A percentile compares a stretch with the other conserved stretches of the same genome.
phyloP scores from a whole-genome alignment of 1,140 invertebrate species.

The Plutomurus gul region DNA sequence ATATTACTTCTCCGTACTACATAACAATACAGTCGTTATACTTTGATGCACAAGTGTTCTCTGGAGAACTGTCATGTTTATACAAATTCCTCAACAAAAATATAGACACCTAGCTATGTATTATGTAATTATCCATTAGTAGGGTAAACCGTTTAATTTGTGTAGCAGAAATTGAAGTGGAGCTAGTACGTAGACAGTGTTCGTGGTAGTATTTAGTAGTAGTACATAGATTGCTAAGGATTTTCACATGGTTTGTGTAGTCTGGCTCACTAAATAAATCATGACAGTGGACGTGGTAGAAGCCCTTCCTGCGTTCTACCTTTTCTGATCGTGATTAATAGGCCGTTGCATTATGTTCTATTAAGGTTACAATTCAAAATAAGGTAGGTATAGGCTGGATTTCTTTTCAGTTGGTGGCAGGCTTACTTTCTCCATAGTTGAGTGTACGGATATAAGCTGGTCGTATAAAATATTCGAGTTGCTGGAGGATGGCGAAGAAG shows the following conservation, averaged over 20 bases:
- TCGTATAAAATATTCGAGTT: too few species aligned
- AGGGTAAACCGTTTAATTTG: neutral
- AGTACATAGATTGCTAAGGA: neutral
- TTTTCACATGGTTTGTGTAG: neutral
- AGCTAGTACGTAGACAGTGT: neutral
- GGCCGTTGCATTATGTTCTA: neutral
- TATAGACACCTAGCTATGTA: neutral
- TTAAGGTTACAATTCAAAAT: too few species aligned
- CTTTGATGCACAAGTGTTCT: too few species aligned
- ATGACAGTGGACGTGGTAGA: neutral
- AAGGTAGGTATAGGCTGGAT: neutral
- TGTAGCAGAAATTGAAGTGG: neutral
- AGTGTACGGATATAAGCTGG: too few species aligned
- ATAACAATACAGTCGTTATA: too few species aligned
- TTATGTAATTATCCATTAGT: neutral
- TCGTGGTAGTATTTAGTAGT: neutral
- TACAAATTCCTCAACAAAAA: too few species aligned
- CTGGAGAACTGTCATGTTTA: too few species aligned
- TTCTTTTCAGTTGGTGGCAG: neutral
- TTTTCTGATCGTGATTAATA: conserved; percentile 8
- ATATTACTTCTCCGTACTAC: too few species aligned
- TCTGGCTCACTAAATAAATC: neutral
- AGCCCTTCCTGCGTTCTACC: neutral
- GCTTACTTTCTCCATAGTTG: too few species aligned
- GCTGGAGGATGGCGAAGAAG: too few species aligned